Base-by-base conservation (phyloP, 2,888 invertebrate genomes). In the Pomacea canaliculata region DNA sequence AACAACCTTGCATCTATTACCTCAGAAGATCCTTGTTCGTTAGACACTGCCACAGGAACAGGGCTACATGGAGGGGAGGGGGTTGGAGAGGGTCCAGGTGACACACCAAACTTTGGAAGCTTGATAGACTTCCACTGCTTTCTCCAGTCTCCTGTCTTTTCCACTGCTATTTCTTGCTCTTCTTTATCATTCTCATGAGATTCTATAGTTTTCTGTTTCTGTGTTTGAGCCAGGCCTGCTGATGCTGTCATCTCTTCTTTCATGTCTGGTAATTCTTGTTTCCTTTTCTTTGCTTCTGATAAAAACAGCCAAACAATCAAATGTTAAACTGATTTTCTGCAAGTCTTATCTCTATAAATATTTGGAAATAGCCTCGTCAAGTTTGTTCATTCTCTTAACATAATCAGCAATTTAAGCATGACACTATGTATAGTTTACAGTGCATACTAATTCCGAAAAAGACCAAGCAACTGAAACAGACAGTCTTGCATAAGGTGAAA, bases 1-100 rank as follows among this genome's bases (percentile, higher is more conserved):
- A 13, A 56, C 51, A 13, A 56, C 51, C 51, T 7, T 56, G 37
- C 5, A 56, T 56, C 16, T 56, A 56, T 16, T 56, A 56, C 51
- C 51, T 56, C 51, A 56, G 51, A 56, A 56, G 16, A 56, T 56
- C 16, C 51, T 56, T 56, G 12, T 16, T 56, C 51, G 51, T 56
- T 2, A 1, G 12, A 56, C 2, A 2, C 12, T 56, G 51, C 51
- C 16, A 16, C 51, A 56, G 51, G 12, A 56, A 78, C 80, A 19
- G 86, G 83, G 18, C 83, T 83, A 23, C 83, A 81, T 51, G 85
- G 83, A n/a, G 83, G 82, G 9, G 87, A 84, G 16, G 83, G 79
- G 71, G 84, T 82, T 27, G 88, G 88, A 12, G 87, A 84, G 18
- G 85, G 85, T 27, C 87, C 88, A 16, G 89, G 88, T 0, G 89